Evolutionary conservation across 1,140 invertebrate species (phyloP), one percentile per base, ranked within the genome.

Genomic region (Brachionus rotundiformis): DNA sequence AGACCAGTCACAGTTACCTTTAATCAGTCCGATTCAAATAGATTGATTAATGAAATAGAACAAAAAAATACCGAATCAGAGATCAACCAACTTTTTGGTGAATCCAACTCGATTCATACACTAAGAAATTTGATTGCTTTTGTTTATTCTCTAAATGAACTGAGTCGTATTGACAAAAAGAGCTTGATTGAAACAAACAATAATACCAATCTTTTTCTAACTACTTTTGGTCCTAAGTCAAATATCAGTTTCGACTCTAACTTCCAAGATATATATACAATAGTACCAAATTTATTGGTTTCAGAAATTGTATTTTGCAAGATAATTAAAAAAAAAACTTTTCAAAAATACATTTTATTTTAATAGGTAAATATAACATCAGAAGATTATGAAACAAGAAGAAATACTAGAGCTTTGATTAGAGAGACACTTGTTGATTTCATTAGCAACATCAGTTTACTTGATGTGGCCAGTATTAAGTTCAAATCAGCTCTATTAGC

Each of bases 391-490:
- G 76, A 79, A 33, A 29, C 44, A 10, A 79, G 19, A 79, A 27
- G 76, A 59, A 63, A 79, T 39, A 11, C 5, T 7, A 54, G 76
- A 36, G 19, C 76, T 23, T 59, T 23, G 1, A 36, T 59, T 13
- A 31, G 76, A 33, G 76, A 79, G 10, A 54, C 10, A 19, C 13
- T 79, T 8, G 11, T 79, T n/a, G n/a, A 33, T 8, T 79, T 59
- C 59, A 41, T 59, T 25, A 25, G 16, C 3, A 54, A 63, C 13
- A 59, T 79, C 23, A 79, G 59, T 11, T 33, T 63, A 2, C 33
- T 41, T 68, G 77, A 81, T 81, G 0, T 63, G 44, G 61, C n/a
- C 31, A 81, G 77, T 47, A n/a, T 81, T 39, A 61, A 81, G 16
- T 31, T 81, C n/a, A 54, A 81, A 68, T 41, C 54, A 8, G 36